phyloP scores from a whole-genome alignment of 2,888 invertebrate species.

The Drosophila infuscata region DNA sequence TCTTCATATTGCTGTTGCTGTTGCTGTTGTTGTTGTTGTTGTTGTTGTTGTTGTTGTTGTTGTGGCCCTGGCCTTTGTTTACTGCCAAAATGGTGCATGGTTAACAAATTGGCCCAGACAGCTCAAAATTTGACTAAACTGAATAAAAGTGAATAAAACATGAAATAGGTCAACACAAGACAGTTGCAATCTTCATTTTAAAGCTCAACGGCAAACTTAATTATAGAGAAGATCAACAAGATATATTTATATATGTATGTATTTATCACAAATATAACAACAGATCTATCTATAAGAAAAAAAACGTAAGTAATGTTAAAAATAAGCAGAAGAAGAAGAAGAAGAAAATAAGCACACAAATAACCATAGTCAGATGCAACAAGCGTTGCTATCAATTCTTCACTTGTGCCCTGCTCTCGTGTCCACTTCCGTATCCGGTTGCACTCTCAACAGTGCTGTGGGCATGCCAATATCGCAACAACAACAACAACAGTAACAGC shows the following conservation, averaged over 20 bases:
- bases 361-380: slow-evolving; percentile 54
- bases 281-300: background rate
- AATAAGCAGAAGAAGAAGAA: background rate
- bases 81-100: slow-evolving; percentile 38
- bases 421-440: slow-evolving; percentile 48
- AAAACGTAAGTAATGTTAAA: background rate
- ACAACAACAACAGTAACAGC: background rate
- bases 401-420: slow-evolving; percentile 29
- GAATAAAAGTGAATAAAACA: slow-evolving; percentile 6
- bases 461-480: slow-evolving; percentile 42
- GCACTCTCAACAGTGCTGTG: slow-evolving; percentile 40
- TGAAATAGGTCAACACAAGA: slow-evolving; percentile 13
- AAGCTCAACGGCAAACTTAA: background rate
- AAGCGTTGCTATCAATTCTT: slow-evolving; percentile 67
- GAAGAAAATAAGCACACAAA: slow-evolving; percentile 4
- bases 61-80: slow-evolving; percentile 38
- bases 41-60: slow-evolving; percentile 13
- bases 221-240: background rate
- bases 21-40: slow-evolving; percentile 4
- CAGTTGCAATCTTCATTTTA: background rate
- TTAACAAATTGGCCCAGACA: slow-evolving; percentile 43
- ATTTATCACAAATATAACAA: background rate
- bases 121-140: slow-evolving; percentile 41
- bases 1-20: slow-evolving; percentile 31
- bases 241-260: background rate